A percentile compares a stretch with the other conserved stretches of the same genome.
Conservation (phyloP, 2,113 vertebrate genomes). For the Mesoclemmys tuberculata region DNA sequence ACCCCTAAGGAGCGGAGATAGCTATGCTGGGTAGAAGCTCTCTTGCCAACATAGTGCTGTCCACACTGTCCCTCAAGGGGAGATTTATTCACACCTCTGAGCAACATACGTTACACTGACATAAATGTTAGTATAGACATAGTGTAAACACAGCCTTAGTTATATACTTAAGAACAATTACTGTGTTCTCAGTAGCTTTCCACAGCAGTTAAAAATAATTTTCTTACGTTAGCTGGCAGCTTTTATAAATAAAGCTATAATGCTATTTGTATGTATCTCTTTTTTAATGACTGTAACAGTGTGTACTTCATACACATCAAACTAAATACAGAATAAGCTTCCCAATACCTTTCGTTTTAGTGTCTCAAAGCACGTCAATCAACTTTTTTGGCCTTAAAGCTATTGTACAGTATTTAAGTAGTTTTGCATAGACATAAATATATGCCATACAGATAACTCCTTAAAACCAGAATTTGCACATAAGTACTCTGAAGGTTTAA, state of each 20-base stretch:
- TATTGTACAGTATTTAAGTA: constrained; percentile 7
- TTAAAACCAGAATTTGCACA: constrained; percentile 3
- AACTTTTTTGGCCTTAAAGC: constrained; percentile 24
- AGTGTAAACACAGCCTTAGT: neutral
- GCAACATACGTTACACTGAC: too few species aligned
- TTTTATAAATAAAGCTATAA: neutral
- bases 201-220: neutral
- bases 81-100: too few species aligned
- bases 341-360: constrained; percentile 13
- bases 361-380: neutral
- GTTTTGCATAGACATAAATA: neutral
- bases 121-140: too few species aligned
- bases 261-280: neutral
- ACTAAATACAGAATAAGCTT: constrained; percentile 50
- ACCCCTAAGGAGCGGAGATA: too few species aligned
- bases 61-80: rapidly evolving
- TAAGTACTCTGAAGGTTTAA: neutral
- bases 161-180: neutral
- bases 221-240: neutral
- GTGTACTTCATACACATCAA: constrained; percentile 48
- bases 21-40: too few species aligned
- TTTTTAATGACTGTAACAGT: constrained; percentile 33
- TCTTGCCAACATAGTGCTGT: too few species aligned
- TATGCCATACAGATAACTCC: neutral
- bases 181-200: neutral